Percentiles rank a stretch among this genome's conserved stretches.
These are phyloP conservation scores for Hemithea aestivaria DNA, from an alignment of 2,888 invertebrate genomes.

Conservation along the genomic window DNA sequence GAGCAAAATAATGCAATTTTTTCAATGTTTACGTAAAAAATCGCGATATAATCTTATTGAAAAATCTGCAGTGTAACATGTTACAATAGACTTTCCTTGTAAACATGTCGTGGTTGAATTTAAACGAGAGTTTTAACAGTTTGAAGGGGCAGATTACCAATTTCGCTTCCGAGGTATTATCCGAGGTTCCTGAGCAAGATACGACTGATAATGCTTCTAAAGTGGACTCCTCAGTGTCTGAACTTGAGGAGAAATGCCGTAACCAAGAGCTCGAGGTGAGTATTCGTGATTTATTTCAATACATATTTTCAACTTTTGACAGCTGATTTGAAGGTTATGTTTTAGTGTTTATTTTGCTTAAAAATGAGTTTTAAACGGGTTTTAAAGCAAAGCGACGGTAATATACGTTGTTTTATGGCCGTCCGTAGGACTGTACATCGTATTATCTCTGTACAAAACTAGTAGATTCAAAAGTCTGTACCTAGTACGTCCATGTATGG, in stretches of 20 bases:
- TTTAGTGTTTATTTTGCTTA: conserved; percentile 42
- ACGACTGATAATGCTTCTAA: conserved; percentile 36
- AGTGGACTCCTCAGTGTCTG: conserved; percentile 52
- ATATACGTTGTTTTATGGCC: not conserved
- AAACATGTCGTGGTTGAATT: conserved; percentile 84
- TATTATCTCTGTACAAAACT: too few species aligned
- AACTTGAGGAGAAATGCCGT: conserved; percentile 77
- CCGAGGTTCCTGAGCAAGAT: conserved; percentile 82
- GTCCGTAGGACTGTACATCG: too few species aligned
- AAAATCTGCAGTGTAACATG: conserved; percentile 52
- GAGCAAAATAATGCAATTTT: conserved; percentile 71
- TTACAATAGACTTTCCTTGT: conserved; percentile 31
- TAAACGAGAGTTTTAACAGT: conserved; percentile 82
- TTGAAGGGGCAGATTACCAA: conserved; percentile 93
- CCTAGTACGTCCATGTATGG: too few species aligned
- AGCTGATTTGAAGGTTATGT: conserved; percentile 66
- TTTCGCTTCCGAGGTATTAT: conserved; percentile 93
- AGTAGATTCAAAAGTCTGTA: too few species aligned
- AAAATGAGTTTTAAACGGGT: not conserved
- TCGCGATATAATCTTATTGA: conserved; percentile 37
- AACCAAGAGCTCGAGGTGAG: conserved; percentile 82
- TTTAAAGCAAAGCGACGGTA: not conserved
- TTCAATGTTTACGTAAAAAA: conserved; percentile 59
- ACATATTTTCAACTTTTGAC: conserved; percentile 41
- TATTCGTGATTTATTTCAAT: conserved; percentile 22